These are phyloP conservation scores for Halocynthia aurantium DNA, from an alignment of 23 tunicate genomes.

Conservation along the genomic window DNA sequence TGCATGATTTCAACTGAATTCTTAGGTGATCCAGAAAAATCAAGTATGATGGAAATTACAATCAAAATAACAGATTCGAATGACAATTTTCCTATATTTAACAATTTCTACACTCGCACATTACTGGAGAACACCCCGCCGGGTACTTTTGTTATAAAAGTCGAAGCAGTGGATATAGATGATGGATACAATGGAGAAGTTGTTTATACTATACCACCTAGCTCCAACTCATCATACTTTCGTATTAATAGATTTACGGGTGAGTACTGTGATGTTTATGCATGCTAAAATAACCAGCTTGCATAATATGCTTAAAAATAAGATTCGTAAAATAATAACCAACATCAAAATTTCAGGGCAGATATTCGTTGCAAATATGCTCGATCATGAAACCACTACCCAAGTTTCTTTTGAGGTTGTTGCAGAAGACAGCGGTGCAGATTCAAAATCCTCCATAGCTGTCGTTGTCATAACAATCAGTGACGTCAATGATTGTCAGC, in stretches of 20 bases:
- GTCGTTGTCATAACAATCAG: conserved; percentile 26
- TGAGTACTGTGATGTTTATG: not conserved
- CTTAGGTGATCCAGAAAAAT: conserved; percentile 3
- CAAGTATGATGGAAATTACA: not conserved
- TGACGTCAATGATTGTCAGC: conserved; percentile 66
- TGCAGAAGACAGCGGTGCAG: conserved; percentile 58
- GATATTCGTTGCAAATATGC: not conserved
- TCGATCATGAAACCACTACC: conserved; percentile 37
- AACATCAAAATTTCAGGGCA: not conserved
- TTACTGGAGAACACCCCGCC: conserved; percentile 26
- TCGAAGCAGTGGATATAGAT: conserved; percentile 58
- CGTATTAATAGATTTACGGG: conserved; percentile 24
- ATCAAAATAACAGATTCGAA: conserved; percentile 41
- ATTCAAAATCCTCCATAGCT: conserved; percentile 3
- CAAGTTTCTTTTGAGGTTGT: conserved; percentile 23
- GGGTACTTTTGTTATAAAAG: conserved; percentile 21
- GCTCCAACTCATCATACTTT: conserved; percentile 27
- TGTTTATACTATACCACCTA: conserved; percentile 26
- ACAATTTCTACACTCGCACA: not conserved
- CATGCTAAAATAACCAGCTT: not conserved
- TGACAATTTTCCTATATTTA: conserved; percentile 56
- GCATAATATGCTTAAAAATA: not conserved
- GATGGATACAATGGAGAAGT: conserved; percentile 32
- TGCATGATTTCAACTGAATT: not conserved
- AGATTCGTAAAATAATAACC: too few species aligned